Conservation (phyloP, 2,113 vertebrate species). For the Natator depressus region DNA sequence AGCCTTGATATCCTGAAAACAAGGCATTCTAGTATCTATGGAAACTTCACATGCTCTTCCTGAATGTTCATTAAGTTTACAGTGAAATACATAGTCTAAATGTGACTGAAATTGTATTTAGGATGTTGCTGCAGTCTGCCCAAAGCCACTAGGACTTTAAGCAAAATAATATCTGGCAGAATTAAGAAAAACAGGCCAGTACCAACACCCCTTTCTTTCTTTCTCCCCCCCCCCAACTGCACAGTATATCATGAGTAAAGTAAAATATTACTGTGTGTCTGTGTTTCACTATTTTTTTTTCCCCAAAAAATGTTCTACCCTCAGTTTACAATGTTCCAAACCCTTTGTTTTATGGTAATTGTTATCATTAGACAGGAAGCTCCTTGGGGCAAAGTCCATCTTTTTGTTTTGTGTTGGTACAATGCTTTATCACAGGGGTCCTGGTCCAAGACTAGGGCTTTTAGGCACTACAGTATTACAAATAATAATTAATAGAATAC, state of each 20-base stretch:
- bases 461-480: no score
- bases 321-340: background rate
- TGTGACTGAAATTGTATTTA: no score
- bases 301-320: background rate
- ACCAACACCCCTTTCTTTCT: background rate
- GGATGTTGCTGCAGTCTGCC: background rate
- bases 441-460: no score
- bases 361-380: background rate
- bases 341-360: background rate
- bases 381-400: no score
- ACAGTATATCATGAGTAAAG: background rate
- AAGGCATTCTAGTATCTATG: background rate
- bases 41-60: background rate
- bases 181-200: background rate
- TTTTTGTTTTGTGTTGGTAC: no score
- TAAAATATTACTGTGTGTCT: background rate
- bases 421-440: no score
- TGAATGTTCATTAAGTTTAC: background rate
- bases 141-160: background rate
- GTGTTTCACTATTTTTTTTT: background rate
- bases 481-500: no score
- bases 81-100: background rate
- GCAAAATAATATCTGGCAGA: background rate
- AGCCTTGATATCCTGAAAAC: background rate
- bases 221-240: background rate